Base-by-base conservation (phyloP, 2,113 vertebrate genomes). In the Anas platyrhynchos region DNA sequence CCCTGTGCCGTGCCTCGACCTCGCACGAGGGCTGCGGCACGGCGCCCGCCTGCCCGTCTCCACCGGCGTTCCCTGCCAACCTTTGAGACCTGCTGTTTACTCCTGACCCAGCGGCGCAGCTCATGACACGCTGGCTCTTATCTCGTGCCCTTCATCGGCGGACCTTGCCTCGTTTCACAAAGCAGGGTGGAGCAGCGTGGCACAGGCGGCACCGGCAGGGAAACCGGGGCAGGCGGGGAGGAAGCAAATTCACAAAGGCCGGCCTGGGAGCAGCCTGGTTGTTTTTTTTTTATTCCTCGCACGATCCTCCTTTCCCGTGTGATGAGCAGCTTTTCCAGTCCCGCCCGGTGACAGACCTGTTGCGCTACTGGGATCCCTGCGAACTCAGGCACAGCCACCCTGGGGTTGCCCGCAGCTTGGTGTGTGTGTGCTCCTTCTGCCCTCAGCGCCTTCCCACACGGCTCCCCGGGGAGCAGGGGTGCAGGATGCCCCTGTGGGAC, bases 21-120 rank as follows among this genome's bases (percentile, higher is more conserved):
- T 73, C 6, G 1, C 31, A 29, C 68, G 15, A 83, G 22, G 34
- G 44, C 67, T 81, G 62, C 12, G 1, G 22, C 4, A 6, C 27
- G 1, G 0, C n/a, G 50, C 29, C 26, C 23, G 2, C 52, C 36
- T 3, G 1, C 15, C 20, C 0, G 0, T 41, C 61, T 83, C 52
- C 73, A 6, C 31, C 31, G 0, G 0, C 66, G 46, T 92, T 86
- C 34, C 16, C 17, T 0, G 0, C 29, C 61, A 93, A 1, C 52
- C 26, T 81, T 80, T 48, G 83, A 21, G 59, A 27, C 77, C 58
- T 55, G 41, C 3, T 58, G 5, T 91, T 88, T 93, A 74, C 61
- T 67, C 44, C 44, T 14, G 13, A 5, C 73, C 83, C 78, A 48
- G 25, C 6, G 0, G 13, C 13, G 25, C 41, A 21, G 20, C 36